Conservation (phyloP, 2,797 vertebrate species). For the Petrocephalus schoutedeni region DNA sequence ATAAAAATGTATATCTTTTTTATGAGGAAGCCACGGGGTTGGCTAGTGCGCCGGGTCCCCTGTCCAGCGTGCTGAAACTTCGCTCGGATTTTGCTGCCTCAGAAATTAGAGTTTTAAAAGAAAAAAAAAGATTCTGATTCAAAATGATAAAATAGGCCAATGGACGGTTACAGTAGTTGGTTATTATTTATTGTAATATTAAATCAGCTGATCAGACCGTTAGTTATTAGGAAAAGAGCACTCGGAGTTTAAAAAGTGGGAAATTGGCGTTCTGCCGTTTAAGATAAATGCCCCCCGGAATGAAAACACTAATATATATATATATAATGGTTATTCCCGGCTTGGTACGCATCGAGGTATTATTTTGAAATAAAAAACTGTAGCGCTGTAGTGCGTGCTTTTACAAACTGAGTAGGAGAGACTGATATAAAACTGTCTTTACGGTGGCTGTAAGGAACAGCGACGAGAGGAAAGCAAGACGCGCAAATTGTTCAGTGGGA, state of each 20-base stretch:
- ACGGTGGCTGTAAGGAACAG: neutral
- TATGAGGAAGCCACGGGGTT: neutral
- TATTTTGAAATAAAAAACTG: neutral
- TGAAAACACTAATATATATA: neutral
- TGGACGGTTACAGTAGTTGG: neutral
- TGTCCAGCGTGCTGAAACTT: slow-evolving; percentile 32
- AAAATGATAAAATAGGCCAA: neutral
- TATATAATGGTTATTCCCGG: neutral
- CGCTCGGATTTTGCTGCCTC: neutral
- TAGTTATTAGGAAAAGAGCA: neutral
- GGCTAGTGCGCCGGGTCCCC: neutral
- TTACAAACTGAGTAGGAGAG: neutral
- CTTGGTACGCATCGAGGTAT: neutral
- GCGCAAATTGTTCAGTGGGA: slow-evolving; percentile 8
- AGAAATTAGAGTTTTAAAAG: neutral
- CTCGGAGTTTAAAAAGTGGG: neutral
- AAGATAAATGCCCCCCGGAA: neutral
- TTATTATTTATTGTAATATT: neutral
- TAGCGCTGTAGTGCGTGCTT: neutral
- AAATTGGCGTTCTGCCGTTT: neutral
- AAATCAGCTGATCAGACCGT: neutral
- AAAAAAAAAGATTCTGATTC: neutral
- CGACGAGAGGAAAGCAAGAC: neutral
- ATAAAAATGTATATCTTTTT: neutral
- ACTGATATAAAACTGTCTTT: neutral